Evolutionary conservation across 2,888 invertebrate species (phyloP).

Genomic region (Hermaeophaga mercurialis): DNA sequence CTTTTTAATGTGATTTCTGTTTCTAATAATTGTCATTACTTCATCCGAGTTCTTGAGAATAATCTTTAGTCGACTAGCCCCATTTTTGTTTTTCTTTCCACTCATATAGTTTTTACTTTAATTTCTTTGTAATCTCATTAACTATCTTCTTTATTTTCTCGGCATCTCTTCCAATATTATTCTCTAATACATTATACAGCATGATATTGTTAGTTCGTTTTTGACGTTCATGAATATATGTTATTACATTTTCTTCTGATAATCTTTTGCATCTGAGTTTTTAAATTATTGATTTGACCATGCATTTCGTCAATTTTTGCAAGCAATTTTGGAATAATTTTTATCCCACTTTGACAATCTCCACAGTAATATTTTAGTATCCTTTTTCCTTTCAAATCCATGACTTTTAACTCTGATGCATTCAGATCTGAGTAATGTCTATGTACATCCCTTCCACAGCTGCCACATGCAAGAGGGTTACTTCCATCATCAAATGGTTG

Average conservation of each 20-base stretch:
- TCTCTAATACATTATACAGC: slow-evolving; percentile 1
- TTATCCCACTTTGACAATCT: neutral
- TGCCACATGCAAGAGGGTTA: slow-evolving; percentile 1
- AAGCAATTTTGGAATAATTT: slow-evolving; percentile 1
- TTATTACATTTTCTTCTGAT: neutral
- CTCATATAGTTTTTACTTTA: too few relatives aligned
- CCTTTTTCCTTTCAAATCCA: slow-evolving; percentile 1
- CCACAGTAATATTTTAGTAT: neutral
- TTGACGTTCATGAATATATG: neutral
- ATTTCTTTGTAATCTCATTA: neutral
- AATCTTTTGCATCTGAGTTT: too few relatives aligned
- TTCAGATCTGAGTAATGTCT: neutral
- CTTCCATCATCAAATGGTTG: neutral
- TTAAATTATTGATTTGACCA: neutral
- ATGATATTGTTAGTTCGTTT: neutral
- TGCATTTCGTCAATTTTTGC: neutral
- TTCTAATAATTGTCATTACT: too few relatives aligned
- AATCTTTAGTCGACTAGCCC: too few relatives aligned
- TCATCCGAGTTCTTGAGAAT: too few relatives aligned
- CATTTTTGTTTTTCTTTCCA: too few relatives aligned
- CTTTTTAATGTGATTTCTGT: too few relatives aligned
- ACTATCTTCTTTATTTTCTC: neutral
- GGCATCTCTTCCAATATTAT: neutral
- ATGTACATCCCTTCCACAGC: too few relatives aligned
- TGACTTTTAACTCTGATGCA: slow-evolving; percentile 3